These are phyloP conservation scores for Carpatolechia fugitivella DNA, from an alignment of 2,888 invertebrate species.

Conservation along the genomic window DNA sequence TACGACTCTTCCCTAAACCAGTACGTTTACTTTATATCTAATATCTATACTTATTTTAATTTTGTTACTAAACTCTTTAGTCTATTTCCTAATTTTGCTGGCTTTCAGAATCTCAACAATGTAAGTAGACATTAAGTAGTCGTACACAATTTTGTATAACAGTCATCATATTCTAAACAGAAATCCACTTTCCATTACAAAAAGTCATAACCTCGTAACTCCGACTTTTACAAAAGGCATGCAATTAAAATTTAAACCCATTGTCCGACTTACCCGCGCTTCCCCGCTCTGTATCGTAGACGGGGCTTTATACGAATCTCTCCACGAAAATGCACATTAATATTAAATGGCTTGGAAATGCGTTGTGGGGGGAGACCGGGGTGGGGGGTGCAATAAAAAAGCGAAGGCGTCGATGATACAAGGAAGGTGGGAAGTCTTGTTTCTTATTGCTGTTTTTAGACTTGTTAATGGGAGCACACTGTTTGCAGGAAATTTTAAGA, in stretches of 20 bases:
- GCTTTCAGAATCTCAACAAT: no score
- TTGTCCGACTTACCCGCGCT: slow-evolving; percentile 59
- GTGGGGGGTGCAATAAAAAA: slow-evolving; percentile 65
- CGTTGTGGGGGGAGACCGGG: slow-evolving; percentile 58
- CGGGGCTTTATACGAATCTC: slow-evolving; percentile 76
- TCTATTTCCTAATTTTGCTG: no score
- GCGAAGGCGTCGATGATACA: slow-evolving; percentile 68
- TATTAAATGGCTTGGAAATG: slow-evolving; percentile 81
- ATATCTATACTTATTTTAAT: no score
- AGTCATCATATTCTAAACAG: background rate
- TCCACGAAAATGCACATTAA: slow-evolving; percentile 80
- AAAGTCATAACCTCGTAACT: slow-evolving; percentile 4
- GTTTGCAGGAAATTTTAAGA: background rate
- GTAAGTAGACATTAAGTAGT: no score
- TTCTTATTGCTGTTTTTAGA: slow-evolving; percentile 39
- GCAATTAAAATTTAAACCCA: slow-evolving; percentile 70
- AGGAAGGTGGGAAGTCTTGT: slow-evolving; percentile 50
- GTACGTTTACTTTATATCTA: no score
- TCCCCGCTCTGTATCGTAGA: slow-evolving; percentile 70
- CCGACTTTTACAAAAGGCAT: slow-evolving; percentile 22
- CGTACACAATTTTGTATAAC: background rate
- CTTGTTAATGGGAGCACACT: slow-evolving; percentile 9
- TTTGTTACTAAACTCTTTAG: no score
- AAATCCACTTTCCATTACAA: background rate
- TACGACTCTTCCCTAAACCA: no score